Percentiles rank a stretch among this genome's conserved stretches.
Conservation (phyloP, 2,888 invertebrate species). For the Dioctria rufipes region DNA sequence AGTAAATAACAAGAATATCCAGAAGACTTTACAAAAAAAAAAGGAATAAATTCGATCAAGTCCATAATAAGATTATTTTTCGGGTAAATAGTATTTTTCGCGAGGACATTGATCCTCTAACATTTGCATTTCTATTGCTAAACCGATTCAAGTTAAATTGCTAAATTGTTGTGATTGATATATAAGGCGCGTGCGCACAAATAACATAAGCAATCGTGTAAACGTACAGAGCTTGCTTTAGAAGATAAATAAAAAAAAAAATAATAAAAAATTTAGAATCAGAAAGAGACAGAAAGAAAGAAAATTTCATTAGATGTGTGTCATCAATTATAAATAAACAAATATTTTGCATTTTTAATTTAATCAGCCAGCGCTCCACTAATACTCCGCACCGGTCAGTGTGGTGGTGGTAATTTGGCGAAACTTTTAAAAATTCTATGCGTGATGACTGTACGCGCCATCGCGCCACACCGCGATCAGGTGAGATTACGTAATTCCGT, state of each 20-base stretch:
- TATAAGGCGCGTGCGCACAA: no score
- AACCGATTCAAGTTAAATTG: background rate
- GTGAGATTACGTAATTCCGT: constrained; percentile 27
- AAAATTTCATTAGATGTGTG: constrained; percentile 28
- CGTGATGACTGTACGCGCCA: constrained; percentile 17
- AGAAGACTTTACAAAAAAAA: no score
- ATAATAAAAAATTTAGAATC: background rate
- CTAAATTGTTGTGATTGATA: background rate
- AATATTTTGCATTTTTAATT: constrained; percentile 24
- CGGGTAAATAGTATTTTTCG: constrained; percentile 30
- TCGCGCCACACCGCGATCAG: background rate
- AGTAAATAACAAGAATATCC: no score
- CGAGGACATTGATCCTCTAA: constrained; percentile 21
- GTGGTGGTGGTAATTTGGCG: constrained; percentile 1
- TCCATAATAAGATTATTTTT: constrained; percentile 5
- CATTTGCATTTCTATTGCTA: constrained; percentile 35
- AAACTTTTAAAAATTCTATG: constrained; percentile 21
- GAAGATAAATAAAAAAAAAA: no score
- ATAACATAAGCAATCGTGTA: no score
- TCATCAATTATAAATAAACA: constrained; percentile 40
- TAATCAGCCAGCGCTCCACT: background rate
- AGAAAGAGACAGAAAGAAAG: constrained; percentile 1
- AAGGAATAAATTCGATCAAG: no score
- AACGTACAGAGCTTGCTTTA: no score
- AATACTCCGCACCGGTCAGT: background rate